Conservation (phyloP, 2,113 vertebrate genomes). For the Cynopterus brachyotis region DNA sequence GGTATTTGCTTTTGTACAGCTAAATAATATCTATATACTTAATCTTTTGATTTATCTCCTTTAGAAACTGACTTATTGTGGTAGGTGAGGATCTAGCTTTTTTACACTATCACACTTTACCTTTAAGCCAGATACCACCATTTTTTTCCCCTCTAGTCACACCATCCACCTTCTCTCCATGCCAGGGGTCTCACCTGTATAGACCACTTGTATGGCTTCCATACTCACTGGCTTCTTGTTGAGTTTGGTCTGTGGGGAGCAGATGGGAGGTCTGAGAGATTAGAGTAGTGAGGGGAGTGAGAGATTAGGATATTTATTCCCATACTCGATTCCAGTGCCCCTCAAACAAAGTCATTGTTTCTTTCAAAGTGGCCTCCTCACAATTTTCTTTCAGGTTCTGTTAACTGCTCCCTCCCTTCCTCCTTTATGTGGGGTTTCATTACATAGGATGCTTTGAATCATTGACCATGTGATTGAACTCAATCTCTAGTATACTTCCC, state of each 20-base stretch:
- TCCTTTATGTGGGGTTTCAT: not conserved
- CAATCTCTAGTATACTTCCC: not conserved
- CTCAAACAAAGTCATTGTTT: not conserved
- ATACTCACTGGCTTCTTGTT: not conserved
- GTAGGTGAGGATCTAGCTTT: not conserved
- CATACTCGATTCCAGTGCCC: not conserved
- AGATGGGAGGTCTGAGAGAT: not conserved
- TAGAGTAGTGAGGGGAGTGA: not conserved
- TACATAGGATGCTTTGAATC: not conserved
- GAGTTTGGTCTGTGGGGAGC: not conserved
- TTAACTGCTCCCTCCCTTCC: not conserved
- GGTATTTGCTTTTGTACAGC: not conserved
- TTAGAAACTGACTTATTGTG: not conserved
- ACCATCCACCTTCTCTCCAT: not conserved
- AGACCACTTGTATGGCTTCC: too few species aligned
- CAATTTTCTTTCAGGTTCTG: not conserved
- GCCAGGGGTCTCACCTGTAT: not conserved
- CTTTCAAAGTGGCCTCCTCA: not conserved
- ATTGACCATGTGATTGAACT: not conserved
- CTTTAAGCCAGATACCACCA: not conserved
- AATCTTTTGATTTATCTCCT: not conserved
- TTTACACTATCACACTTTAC: not conserved
- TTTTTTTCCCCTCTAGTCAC: not conserved
- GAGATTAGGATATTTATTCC: not conserved
- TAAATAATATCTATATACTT: not conserved